phyloP scores from a whole-genome alignment of 2,888 invertebrate genomes.

The Idaea biselata region DNA sequence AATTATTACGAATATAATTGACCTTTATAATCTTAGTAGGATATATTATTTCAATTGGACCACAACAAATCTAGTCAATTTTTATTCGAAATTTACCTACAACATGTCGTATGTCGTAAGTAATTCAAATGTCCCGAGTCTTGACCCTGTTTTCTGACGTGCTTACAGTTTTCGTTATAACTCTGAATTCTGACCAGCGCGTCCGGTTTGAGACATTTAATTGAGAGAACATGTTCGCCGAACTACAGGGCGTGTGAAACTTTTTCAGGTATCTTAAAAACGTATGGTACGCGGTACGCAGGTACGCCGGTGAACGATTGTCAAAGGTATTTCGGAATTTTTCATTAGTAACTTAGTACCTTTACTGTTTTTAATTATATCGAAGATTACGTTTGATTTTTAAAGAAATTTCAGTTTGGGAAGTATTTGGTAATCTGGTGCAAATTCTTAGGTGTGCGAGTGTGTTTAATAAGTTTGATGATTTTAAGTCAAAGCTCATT shows the following conservation, averaged over 20 bases:
- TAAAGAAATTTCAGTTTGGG: neutral
- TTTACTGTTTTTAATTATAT: neutral
- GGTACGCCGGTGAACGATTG: neutral
- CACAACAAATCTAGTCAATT: too few relatives aligned
- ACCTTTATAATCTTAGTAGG: too few relatives aligned
- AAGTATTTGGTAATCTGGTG: neutral
- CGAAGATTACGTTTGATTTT: neutral
- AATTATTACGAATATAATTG: too few relatives aligned
- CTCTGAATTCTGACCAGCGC: constrained; percentile 43
- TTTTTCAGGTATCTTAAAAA: constrained; percentile 54
- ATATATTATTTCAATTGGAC: too few relatives aligned
- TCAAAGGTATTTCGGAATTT: neutral
- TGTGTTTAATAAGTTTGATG: neutral
- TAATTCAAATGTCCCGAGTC: constrained; percentile 5
- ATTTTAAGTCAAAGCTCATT: too few relatives aligned
- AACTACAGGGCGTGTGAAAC: constrained; percentile 63
- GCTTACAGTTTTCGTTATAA: neutral
- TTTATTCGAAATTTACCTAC: neutral
- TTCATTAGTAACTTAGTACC: neutral
- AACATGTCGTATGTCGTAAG: neutral
- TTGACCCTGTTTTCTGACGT: neutral
- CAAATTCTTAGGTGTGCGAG: neutral
- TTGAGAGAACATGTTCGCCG: constrained; percentile 69
- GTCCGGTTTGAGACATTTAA: constrained; percentile 64
- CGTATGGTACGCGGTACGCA: neutral